Conservation (phyloP, 2,888 invertebrate species). For the Drosophila falleni region DNA sequence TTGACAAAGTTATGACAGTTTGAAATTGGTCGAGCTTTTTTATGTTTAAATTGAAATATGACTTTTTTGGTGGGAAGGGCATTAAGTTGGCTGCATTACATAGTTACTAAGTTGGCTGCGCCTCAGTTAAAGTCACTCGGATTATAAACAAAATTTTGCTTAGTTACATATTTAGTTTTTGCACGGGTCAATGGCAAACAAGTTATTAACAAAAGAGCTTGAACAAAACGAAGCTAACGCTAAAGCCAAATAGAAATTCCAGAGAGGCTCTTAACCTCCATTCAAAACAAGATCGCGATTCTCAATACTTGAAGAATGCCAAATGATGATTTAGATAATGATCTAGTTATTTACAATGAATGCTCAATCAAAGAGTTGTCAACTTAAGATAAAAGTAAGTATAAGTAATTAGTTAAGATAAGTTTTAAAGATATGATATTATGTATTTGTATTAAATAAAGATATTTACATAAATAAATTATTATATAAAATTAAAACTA, state of each 20-base stretch:
- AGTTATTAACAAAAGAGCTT: slow-evolving; percentile 31
- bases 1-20: too few species aligned
- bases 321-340: slow-evolving; percentile 33
- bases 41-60: too few species aligned
- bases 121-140: slow-evolving; percentile 1
- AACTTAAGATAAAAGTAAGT: slow-evolving; percentile 6
- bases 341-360: slow-evolving; percentile 50
- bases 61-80: background rate
- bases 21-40: too few species aligned
- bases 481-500: slow-evolving; percentile 9
- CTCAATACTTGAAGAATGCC: slow-evolving; percentile 12
- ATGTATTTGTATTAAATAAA: slow-evolving; percentile 1
- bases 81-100: slow-evolving; percentile 8
- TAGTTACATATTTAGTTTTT: slow-evolving; percentile 9
- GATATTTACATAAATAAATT: slow-evolving; percentile 9
- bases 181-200: slow-evolving; percentile 30
- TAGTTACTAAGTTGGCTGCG: slow-evolving; percentile 27
- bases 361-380: slow-evolving; percentile 17
- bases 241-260: slow-evolving; percentile 48
- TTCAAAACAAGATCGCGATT: slow-evolving; percentile 18
- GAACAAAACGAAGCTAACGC: slow-evolving; percentile 29
- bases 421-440: slow-evolving; percentile 5
- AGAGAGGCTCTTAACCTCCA: slow-evolving; percentile 43
- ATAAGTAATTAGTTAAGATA: slow-evolving; percentile 18
- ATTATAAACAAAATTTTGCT: background rate